These are phyloP conservation scores for Taurulus bubalis DNA, from an alignment of 2,113 vertebrate genomes.

Conservation along the genomic window DNA sequence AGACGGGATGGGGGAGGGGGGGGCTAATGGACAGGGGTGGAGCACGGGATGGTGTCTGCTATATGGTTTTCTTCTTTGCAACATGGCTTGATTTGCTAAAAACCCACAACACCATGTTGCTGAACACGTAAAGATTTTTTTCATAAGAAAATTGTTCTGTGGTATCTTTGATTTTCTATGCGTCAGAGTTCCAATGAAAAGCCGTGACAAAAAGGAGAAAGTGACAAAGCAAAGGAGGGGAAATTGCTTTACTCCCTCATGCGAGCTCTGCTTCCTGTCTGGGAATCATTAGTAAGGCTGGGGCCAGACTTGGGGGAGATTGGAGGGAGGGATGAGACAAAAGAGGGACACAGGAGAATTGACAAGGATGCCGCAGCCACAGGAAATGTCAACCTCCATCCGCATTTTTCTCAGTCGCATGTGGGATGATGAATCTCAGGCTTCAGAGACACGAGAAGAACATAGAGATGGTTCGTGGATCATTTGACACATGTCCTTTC, in stretches of 20 bases:
- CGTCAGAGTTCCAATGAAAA: constrained; percentile 31
- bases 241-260: constrained; percentile 56
- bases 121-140: not conserved
- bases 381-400: constrained; percentile 65
- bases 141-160: not conserved
- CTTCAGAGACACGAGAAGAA: constrained; percentile 27
- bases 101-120: not conserved
- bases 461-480: not conserved
- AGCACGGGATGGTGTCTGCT: constrained; percentile 15
- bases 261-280: constrained; percentile 73
- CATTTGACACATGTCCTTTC: constrained; percentile 16
- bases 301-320: constrained; percentile 46
- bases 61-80: constrained; percentile 12
- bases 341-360: constrained; percentile 49
- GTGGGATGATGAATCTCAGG: constrained; percentile 56
- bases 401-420: constrained; percentile 27
- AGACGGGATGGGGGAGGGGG: constrained; percentile 1
- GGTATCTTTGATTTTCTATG: constrained; percentile 16
- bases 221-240: constrained; percentile 54
- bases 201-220: constrained; percentile 38
- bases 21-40: constrained; percentile 11
- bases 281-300: constrained; percentile 76
- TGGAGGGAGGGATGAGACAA: constrained; percentile 48
- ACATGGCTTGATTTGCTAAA: constrained; percentile 10
- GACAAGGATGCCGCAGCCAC: constrained; percentile 51